Evolutionary conservation across 2,113 vertebrate genomes (phyloP).

Genomic region (Perccottus glenii): DNA sequence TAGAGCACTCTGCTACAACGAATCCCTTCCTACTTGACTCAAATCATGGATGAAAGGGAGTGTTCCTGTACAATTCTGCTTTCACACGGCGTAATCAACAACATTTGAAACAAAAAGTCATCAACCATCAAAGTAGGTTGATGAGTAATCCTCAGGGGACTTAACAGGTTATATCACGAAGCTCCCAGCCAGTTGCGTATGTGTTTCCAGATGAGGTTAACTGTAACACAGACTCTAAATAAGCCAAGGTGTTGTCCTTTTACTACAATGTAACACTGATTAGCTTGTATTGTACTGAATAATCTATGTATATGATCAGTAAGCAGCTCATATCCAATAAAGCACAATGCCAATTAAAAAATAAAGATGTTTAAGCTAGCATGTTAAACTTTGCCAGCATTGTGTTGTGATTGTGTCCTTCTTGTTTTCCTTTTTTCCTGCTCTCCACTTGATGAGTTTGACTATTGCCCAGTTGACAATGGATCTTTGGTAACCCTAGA

Average conservation of each 20-base stretch:
- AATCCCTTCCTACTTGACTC: neutral
- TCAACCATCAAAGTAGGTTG: slow-evolving; percentile 4
- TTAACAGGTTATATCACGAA: slow-evolving; percentile 22
- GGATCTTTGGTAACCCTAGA: too few species aligned
- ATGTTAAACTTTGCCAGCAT: too few species aligned
- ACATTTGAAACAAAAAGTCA: slow-evolving; percentile 16
- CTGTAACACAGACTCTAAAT: slow-evolving; percentile 6
- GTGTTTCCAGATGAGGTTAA: slow-evolving; percentile 34
- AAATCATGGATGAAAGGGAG: slow-evolving; percentile 24
- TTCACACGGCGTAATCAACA: slow-evolving; percentile 21
- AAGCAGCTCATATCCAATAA: neutral
- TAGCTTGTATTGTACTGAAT: neutral
- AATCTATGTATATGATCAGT: neutral
- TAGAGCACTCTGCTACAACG: slow-evolving; percentile 11
- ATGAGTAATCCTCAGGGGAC: slow-evolving; percentile 21
- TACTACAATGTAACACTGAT: neutral
- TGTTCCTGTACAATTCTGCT: slow-evolving; percentile 16
- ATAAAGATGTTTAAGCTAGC: too few species aligned
- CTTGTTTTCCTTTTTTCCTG: too few species aligned
- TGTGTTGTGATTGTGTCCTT: too few species aligned
- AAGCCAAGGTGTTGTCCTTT: neutral
- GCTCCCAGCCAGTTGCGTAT: slow-evolving; percentile 19
- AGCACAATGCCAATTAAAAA: neutral
- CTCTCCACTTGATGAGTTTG: too few species aligned
- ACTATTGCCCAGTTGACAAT: too few species aligned